phyloP scores from a whole-genome alignment of 2,113 vertebrate genomes.

The Pogonocichla stellata region DNA sequence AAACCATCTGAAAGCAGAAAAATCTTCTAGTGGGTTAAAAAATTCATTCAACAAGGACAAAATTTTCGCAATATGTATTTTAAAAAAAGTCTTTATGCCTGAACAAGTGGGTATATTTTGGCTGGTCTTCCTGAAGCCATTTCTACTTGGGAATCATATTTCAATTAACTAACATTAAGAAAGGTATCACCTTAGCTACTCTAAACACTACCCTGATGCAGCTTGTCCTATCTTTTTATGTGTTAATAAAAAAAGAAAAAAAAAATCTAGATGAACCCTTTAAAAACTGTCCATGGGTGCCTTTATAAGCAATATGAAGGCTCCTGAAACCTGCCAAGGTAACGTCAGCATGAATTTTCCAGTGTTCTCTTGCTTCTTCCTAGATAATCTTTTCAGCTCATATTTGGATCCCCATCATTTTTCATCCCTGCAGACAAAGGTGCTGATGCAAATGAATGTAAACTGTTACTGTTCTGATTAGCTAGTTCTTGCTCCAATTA shows the following conservation, averaged over 20 bases:
- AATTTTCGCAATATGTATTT: not conserved
- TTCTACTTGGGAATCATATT: not conserved
- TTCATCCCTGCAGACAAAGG: not conserved
- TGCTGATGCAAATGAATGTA: not conserved
- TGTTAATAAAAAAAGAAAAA: not conserved
- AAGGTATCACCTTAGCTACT: not conserved
- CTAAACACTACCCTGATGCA: not conserved
- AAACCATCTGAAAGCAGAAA: not conserved
- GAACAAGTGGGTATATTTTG: not conserved
- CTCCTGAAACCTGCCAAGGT: not conserved
- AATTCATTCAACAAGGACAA: not conserved
- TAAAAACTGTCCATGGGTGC: not conserved
- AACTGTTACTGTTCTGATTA: not conserved
- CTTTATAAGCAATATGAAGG: not conserved
- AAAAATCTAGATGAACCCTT: not conserved
- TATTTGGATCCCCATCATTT: not conserved
- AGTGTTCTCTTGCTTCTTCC: not conserved
- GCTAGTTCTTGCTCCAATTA: not conserved
- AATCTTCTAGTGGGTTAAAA: not conserved
- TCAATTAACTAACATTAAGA: not conserved
- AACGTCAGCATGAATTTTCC: not conserved
- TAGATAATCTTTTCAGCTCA: not conserved
- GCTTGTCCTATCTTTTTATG: not conserved
- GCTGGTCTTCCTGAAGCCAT: not conserved
- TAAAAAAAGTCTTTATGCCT: not conserved